Percentiles rank a stretch among this genome's conserved stretches.
Evolutionary conservation across 2,888 invertebrate species (phyloP).

Genomic region (Abscondita cerata): DNA sequence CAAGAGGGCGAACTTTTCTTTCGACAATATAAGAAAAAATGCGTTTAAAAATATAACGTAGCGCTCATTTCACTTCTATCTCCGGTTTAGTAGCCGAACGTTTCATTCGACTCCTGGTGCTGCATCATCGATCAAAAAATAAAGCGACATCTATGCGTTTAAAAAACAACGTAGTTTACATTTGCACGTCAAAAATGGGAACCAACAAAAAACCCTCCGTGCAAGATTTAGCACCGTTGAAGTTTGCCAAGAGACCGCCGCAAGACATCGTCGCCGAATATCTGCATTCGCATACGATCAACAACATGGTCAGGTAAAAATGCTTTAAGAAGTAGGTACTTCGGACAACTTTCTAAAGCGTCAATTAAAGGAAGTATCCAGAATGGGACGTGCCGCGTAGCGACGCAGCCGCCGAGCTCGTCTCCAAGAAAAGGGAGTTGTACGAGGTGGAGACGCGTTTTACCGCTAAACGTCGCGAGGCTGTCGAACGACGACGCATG

Average conservation of each 20-base stretch:
- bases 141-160: too few relatives aligned
- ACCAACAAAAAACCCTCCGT: conserved; percentile 6
- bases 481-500: conserved; percentile 54
- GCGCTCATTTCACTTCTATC: too few relatives aligned
- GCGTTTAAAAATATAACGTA: too few relatives aligned
- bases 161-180: not conserved
- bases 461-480: conserved; percentile 58
- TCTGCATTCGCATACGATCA: conserved; percentile 59
- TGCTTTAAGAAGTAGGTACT: too few relatives aligned
- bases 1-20: too few relatives aligned
- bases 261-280: conserved; percentile 63
- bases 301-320: conserved; percentile 11
- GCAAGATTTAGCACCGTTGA: conserved; percentile 39
- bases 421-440: conserved; percentile 63
- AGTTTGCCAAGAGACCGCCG: conserved; percentile 61
- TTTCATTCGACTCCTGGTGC: too few relatives aligned
- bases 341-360: too few relatives aligned
- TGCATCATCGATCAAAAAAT: too few relatives aligned
- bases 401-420: conserved; percentile 64
- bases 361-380: conserved; percentile 67
- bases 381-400: conserved; percentile 68
- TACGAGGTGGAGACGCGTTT: conserved; percentile 62
- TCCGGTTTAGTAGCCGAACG: too few relatives aligned
- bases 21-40: too few relatives aligned
- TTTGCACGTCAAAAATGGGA: not conserved